phyloP scores from a whole-genome alignment of 2,113 vertebrate species.

The Urocynchramus pylzowi region DNA sequence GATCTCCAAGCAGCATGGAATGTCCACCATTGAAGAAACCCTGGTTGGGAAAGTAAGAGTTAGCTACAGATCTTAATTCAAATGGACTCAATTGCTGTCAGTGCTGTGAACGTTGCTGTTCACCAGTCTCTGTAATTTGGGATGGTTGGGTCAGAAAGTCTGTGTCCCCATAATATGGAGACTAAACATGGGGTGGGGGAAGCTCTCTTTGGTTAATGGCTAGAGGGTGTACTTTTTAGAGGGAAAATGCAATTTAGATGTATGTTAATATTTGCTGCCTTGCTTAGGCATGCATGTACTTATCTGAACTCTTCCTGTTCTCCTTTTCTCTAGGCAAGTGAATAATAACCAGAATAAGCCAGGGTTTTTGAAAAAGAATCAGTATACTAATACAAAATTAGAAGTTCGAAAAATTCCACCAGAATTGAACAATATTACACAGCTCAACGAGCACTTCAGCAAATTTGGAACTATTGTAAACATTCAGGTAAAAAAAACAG shows the following conservation, averaged over 20 bases:
- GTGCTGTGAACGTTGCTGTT: not conserved
- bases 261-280: not conserved
- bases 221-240: not conserved
- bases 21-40: conserved; percentile 86
- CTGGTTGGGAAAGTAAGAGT: conserved; percentile 93
- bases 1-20: conserved; percentile 77
- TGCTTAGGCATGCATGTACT: not conserved
- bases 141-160: not conserved
- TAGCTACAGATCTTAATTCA: not conserved
- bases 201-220: not conserved
- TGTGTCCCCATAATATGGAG: not conserved
- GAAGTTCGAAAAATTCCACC: conserved; percentile 94
- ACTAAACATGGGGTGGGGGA: not conserved
- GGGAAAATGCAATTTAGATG: not conserved
- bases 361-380: conserved; percentile 86
- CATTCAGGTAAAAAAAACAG: conserved; percentile 84
- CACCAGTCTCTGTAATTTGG: not conserved
- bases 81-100: not conserved
- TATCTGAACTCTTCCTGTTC: not conserved
- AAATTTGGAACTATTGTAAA: conserved; percentile 98
- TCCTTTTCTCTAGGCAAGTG: conserved; percentile 74
- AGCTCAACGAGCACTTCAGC: conserved; percentile 97
- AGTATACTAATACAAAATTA: conserved; percentile 92
- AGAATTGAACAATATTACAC: conserved; percentile 94
- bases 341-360: conserved; percentile 91